Evolutionary conservation across 2,888 invertebrate species (phyloP).

Genomic region (Chloromyia formosa): DNA sequence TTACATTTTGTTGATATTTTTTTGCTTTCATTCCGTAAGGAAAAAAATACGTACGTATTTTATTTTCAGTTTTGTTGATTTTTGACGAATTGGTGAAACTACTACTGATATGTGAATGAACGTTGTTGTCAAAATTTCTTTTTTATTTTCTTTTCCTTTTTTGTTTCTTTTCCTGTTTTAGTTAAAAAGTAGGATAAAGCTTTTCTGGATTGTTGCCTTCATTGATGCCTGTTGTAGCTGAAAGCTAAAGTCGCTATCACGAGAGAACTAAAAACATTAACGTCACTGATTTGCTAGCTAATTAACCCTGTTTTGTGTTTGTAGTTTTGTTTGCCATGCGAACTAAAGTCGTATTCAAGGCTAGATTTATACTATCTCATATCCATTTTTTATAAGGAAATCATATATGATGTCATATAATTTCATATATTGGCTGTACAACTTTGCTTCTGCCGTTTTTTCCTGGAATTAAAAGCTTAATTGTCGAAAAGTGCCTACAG

Average conservation of each 20-base stretch:
- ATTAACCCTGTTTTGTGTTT: not conserved
- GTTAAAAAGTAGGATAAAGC: not conserved
- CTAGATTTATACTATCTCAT: too few relatives aligned
- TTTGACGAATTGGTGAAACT: not conserved
- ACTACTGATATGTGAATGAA: not conserved
- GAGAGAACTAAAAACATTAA: not conserved
- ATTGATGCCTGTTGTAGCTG: not conserved
- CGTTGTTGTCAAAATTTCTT: not conserved
- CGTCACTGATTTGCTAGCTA: not conserved
- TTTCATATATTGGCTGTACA: too few relatives aligned
- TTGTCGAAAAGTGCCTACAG: too few relatives aligned
- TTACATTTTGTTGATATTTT: not conserved
- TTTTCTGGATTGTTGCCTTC: constrained; percentile 19
- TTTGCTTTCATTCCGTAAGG: too few relatives aligned
- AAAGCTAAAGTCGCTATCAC: not conserved
- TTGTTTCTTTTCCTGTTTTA: not conserved
- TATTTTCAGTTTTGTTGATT: constrained; percentile 14
- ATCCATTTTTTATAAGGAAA: too few relatives aligned
- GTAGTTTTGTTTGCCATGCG: too few relatives aligned
- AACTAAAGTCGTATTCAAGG: too few relatives aligned
- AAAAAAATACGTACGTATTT: too few relatives aligned
- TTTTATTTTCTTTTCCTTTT: not conserved
- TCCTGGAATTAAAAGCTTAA: too few relatives aligned
- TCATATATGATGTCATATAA: too few relatives aligned
- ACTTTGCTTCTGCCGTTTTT: too few relatives aligned